Percentiles rank a stretch among this genome's conserved stretches.
phyloP scores from a whole-genome alignment of 2,888 invertebrate species.

The Tolmerus cingulatus region DNA sequence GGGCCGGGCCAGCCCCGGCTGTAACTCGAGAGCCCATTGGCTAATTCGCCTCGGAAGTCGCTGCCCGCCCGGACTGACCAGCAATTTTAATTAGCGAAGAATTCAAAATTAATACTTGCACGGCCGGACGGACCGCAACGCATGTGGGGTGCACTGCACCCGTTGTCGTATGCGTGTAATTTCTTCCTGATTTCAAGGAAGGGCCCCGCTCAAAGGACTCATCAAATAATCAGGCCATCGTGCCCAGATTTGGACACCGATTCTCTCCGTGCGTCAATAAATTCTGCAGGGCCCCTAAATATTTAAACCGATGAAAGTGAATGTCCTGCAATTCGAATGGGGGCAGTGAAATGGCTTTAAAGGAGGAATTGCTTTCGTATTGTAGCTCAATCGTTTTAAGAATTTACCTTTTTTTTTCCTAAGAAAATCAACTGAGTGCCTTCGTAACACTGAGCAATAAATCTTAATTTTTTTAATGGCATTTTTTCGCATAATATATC shows the following conservation, averaged over 20 bases:
- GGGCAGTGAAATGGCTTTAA: background rate
- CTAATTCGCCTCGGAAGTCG: slow-evolving; percentile 10
- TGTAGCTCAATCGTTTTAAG: background rate
- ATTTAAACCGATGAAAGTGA: background rate
- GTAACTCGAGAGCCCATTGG: background rate
- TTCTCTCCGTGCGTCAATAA: background rate
- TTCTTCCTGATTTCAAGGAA: background rate
- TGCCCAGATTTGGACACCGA: background rate
- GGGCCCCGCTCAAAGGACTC: background rate
- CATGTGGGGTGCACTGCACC: background rate
- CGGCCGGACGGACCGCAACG: background rate
- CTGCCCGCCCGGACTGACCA: background rate
- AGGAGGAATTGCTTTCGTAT: background rate
- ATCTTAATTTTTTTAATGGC: too few relatives aligned
- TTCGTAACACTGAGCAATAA: too few relatives aligned
- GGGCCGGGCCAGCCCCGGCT: background rate
- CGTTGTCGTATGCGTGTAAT: background rate
- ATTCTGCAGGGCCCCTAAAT: background rate
- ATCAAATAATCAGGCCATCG: background rate
- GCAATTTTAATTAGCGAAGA: slow-evolving; percentile 7
- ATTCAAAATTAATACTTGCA: slow-evolving; percentile 13
- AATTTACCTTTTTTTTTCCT: background rate
- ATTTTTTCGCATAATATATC: too few relatives aligned
- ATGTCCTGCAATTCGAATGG: background rate
- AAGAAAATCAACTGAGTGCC: too few relatives aligned